phyloP scores from a whole-genome alignment of 2,888 invertebrate genomes.

The Latheticus oryzae region DNA sequence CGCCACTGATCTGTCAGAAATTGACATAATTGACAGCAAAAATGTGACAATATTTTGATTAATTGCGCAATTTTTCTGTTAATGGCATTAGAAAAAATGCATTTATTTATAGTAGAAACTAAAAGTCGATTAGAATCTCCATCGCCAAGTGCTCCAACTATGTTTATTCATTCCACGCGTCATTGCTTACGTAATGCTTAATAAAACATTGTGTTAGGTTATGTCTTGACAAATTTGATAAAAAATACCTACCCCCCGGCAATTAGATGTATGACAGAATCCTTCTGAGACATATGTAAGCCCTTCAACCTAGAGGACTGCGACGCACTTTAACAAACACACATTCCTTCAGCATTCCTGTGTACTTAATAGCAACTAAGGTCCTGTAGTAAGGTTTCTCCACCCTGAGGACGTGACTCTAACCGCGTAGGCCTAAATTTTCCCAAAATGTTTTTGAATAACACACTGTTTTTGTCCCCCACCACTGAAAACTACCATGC shows the following conservation, averaged over 20 bases:
- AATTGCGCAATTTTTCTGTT: neutral
- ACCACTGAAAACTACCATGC: slow-evolving; percentile 56
- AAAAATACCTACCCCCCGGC: slow-evolving; percentile 89
- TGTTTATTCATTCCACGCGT: slow-evolving; percentile 15
- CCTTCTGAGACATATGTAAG: slow-evolving; percentile 78
- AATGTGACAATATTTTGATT: neutral
- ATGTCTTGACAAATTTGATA: slow-evolving; percentile 2
- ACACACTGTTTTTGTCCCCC: slow-evolving; percentile 46
- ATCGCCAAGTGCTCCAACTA: slow-evolving; percentile 13
- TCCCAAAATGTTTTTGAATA: slow-evolving; percentile 28
- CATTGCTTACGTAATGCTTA: slow-evolving; percentile 20
- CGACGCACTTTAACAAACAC: slow-evolving; percentile 15
- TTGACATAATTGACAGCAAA: slow-evolving; percentile 1
- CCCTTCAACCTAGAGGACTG: slow-evolving; percentile 21
- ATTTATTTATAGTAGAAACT: slow-evolving; percentile 19
- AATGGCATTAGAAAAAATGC: slow-evolving; percentile 4
- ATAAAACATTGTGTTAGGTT: slow-evolving; percentile 14
- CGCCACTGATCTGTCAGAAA: neutral
- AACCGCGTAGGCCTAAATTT: slow-evolving; percentile 49
- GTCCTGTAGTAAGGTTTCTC: neutral
- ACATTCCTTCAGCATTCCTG: slow-evolving; percentile 36
- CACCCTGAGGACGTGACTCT: slow-evolving; percentile 54
- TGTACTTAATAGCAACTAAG: too few species aligned
- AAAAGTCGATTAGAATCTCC: slow-evolving; percentile 12
- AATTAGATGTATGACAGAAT: slow-evolving; percentile 92